Conservation (phyloP, 92 coral and sea anemone species). For the Paragorgia papillata region DNA sequence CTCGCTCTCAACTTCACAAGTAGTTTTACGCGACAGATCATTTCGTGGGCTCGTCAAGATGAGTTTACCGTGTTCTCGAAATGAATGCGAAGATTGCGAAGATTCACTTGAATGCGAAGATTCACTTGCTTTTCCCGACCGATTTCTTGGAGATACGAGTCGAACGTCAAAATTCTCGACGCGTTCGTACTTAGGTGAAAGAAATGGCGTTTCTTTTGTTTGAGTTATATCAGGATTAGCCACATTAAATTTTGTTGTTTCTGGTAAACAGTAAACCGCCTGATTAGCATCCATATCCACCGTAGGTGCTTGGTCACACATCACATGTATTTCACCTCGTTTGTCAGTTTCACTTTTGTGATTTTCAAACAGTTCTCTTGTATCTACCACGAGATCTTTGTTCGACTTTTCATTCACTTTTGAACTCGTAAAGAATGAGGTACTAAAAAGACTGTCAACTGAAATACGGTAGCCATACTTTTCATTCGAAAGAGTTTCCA, state of each 20-base stretch:
- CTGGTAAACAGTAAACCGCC: background rate
- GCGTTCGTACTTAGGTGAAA: background rate
- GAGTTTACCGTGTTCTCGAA: background rate
- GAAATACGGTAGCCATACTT: slow-evolving; percentile 42
- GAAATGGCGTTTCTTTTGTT: background rate
- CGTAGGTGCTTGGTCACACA: background rate
- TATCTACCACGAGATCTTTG: background rate
- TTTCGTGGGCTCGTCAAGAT: slow-evolving; percentile 9
- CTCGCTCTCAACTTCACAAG: background rate
- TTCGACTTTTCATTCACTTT: background rate
- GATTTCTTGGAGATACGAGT: slow-evolving; percentile 4
- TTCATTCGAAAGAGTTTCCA: slow-evolving; percentile 1
- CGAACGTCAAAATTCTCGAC: background rate
- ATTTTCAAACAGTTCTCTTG: background rate
- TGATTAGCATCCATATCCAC: background rate
- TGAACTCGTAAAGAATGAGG: slow-evolving; percentile 22
- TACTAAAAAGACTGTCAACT: slow-evolving; percentile 41
- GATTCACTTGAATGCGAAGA: background rate
- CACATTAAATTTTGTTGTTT: background rate
- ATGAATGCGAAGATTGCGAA: background rate
- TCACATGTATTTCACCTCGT: background rate
- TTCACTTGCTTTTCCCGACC: background rate
- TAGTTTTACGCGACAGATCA: background rate
- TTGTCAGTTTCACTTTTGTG: background rate
- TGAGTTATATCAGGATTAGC: background rate